These are phyloP conservation scores for Phyllostomus hastatus DNA, from an alignment of 2,113 vertebrate genomes.

Conservation along the genomic window DNA sequence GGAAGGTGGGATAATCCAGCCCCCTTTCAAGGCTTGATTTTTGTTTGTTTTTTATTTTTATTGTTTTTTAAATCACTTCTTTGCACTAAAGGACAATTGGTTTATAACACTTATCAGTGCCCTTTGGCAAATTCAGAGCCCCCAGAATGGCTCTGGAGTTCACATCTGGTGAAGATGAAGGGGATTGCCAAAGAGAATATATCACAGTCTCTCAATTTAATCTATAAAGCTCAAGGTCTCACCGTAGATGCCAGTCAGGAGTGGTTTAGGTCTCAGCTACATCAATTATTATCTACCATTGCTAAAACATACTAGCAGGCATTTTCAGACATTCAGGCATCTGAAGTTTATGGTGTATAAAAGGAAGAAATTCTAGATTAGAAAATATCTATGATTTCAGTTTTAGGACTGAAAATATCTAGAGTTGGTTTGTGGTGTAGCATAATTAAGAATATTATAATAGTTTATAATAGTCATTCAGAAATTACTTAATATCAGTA, in stretches of 20 bases:
- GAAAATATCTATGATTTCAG: background rate
- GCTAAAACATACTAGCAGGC: background rate
- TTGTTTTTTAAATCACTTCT: background rate
- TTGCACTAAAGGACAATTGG: background rate
- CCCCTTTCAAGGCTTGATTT: background rate
- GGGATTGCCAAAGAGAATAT: background rate
- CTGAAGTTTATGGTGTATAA: background rate
- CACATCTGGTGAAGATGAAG: background rate
- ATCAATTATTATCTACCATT: background rate
- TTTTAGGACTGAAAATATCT: background rate
- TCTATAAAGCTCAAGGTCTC: background rate
- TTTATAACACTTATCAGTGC: background rate
- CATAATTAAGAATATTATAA: background rate
- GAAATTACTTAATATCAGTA: background rate
- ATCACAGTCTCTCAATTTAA: background rate
- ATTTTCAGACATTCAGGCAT: background rate
- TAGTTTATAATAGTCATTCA: background rate
- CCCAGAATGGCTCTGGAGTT: background rate
- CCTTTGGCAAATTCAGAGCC: background rate
- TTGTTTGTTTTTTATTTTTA: background rate
- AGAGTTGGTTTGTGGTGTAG: background rate
- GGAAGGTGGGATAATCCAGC: background rate
- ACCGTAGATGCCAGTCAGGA: background rate
- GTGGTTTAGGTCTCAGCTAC: background rate
- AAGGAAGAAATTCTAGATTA: background rate